Percentiles rank a stretch among this genome's conserved stretches.
Conservation (phyloP, 1,140 invertebrate species). For the Temnothorax nylanderi region DNA sequence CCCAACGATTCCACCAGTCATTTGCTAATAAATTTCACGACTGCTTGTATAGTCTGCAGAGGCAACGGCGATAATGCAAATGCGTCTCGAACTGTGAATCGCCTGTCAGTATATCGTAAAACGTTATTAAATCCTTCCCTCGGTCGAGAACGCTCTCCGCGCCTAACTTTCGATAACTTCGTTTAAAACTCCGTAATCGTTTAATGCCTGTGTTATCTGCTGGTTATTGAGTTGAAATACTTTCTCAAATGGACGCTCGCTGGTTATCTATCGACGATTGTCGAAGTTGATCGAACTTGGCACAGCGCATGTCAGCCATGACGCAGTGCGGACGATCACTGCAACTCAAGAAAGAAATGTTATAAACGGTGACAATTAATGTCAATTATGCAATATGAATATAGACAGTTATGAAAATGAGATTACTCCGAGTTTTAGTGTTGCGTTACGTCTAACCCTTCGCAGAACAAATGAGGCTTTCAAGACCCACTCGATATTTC, state of each 20-base stretch:
- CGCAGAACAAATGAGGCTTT: no score
- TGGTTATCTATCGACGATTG: slow-evolving; percentile 26
- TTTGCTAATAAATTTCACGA: slow-evolving; percentile 46
- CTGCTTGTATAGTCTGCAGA: slow-evolving; percentile 2
- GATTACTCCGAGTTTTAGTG: neutral
- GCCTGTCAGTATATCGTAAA: slow-evolving; percentile 48
- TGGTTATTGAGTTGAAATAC: slow-evolving; percentile 57
- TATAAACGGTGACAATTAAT: neutral
- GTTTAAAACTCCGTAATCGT: slow-evolving; percentile 58
- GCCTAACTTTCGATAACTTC: slow-evolving; percentile 57
- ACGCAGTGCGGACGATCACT: neutral
- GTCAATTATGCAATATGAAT: neutral
- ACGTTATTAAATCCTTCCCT: slow-evolving; percentile 43
- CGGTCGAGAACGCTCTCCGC: neutral
- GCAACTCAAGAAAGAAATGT: neutral
- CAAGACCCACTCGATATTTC: no score
- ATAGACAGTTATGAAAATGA: neutral
- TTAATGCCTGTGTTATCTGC: slow-evolving; percentile 57
- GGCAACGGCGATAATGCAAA: slow-evolving; percentile 59
- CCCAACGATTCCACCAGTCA: slow-evolving; percentile 4
- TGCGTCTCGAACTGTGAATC: slow-evolving; percentile 47
- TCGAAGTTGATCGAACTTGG: slow-evolving; percentile 9
- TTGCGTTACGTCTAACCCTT: neutral
- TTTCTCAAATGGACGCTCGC: slow-evolving; percentile 34
- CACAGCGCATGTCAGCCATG: neutral